Evolutionary conservation across 2,797 vertebrate species (phyloP).

Genomic region (Limnodromus scolopaceus): DNA sequence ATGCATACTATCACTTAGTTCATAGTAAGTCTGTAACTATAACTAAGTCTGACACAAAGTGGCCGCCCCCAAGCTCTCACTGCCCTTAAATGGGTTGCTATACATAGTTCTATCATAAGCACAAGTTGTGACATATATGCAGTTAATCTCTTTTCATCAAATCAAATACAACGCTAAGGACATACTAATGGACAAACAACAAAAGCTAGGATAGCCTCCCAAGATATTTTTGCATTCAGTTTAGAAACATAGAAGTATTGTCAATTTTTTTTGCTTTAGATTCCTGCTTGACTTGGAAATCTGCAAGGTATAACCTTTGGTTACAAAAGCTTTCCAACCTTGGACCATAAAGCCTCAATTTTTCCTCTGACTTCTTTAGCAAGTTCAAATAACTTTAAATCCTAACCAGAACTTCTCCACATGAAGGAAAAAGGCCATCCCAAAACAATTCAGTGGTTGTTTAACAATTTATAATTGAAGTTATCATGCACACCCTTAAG

Average conservation of each 20-base stretch:
- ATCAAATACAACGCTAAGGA: neutral
- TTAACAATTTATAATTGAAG: neutral
- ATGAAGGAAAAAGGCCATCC: neutral
- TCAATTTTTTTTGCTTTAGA: neutral
- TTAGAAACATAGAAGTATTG: neutral
- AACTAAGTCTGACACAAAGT: neutral
- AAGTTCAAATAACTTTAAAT: neutral
- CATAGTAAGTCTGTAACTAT: neutral
- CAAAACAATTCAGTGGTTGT: neutral
- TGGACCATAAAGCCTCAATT: neutral
- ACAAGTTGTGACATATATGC: neutral
- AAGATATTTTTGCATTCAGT: neutral
- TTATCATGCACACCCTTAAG: neutral
- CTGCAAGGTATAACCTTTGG: neutral
- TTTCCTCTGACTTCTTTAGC: neutral
- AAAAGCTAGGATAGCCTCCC: neutral
- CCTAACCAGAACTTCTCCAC: neutral
- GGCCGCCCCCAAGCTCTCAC: neutral
- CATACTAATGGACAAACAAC: neutral
- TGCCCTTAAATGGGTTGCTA: neutral
- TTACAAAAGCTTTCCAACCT: neutral
- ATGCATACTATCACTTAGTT: neutral
- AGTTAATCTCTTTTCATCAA: neutral
- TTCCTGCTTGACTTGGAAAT: neutral
- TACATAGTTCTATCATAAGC: neutral